Conservation (phyloP, 2,888 invertebrate species). For the Scelioninae gen. 1 region DNA sequence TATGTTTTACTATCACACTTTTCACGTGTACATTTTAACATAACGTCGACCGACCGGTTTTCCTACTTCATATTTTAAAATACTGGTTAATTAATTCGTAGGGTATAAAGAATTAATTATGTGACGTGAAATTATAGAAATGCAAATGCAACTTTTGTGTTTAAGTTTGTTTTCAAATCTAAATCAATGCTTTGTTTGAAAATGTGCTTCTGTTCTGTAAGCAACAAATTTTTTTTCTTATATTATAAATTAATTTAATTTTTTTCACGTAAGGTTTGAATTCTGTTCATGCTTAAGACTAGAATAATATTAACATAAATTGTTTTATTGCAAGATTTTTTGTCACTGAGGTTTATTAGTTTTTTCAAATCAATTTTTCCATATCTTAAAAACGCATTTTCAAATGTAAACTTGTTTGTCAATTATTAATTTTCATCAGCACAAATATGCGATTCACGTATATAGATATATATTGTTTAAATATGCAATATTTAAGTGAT, state of each 20-base stretch:
- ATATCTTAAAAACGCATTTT: neutral
- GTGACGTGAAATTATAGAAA: constrained; percentile 5
- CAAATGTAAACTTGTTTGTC: neutral
- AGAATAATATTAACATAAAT: neutral
- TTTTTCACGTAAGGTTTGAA: too few relatives aligned
- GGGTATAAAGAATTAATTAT: constrained; percentile 25
- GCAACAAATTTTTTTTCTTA: too few relatives aligned
- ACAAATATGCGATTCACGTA: neutral
- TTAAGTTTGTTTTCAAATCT: neutral
- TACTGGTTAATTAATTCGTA: constrained; percentile 35
- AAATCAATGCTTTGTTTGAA: too few relatives aligned
- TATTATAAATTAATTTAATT: too few relatives aligned
- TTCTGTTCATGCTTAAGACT: too few relatives aligned
- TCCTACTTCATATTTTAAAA: constrained; percentile 44
- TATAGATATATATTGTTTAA: constrained; percentile 20
- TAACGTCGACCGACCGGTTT: constrained; percentile 45
- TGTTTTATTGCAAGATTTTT: too few relatives aligned
- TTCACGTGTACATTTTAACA: constrained; percentile 25
- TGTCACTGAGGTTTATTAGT: neutral
- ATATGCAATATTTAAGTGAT: constrained; percentile 29
- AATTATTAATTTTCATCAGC: constrained; percentile 18
- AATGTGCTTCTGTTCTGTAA: too few relatives aligned
- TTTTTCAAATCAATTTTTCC: too few relatives aligned
- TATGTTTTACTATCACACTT: constrained; percentile 2
- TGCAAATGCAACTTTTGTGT: neutral